These are phyloP conservation scores for Dolichoris vasculosae DNA, from an alignment of 1,140 invertebrate species.

Conservation along the genomic window DNA sequence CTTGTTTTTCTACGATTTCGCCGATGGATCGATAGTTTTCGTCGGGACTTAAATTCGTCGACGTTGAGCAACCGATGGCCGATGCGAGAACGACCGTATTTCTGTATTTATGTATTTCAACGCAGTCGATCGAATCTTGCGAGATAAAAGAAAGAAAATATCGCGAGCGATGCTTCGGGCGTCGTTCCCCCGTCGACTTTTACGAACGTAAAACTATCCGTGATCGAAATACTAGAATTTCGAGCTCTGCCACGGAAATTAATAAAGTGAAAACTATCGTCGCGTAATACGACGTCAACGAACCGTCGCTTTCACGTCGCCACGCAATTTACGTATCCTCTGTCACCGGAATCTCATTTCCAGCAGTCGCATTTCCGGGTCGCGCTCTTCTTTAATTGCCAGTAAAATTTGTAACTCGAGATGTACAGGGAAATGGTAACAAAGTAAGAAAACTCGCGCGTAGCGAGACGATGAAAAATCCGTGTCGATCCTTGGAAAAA, in stretches of 20 bases:
- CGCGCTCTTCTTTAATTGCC: conserved; percentile 14
- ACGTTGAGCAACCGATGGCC: too few species aligned
- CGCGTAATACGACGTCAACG: background rate
- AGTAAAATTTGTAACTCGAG: conserved; percentile 38
- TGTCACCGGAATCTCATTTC: background rate
- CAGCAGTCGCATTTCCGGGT: conserved; percentile 31
- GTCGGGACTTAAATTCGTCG: too few species aligned
- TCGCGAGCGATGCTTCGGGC: too few species aligned
- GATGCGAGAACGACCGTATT: too few species aligned
- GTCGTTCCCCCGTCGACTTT: too few species aligned
- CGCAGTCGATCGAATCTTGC: too few species aligned
- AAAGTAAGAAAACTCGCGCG: conserved; percentile 39
- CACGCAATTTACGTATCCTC: background rate
- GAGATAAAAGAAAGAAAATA: too few species aligned
- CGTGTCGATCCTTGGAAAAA: conserved; percentile 57
- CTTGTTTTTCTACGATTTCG: background rate
- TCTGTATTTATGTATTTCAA: too few species aligned
- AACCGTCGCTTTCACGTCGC: background rate
- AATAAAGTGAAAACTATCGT: background rate
- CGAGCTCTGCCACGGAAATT: background rate
- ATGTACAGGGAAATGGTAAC: too few species aligned
- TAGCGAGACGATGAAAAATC: conserved; percentile 54
- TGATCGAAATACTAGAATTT: too few species aligned
- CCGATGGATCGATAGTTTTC: too few species aligned
- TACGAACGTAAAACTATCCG: too few species aligned